A percentile compares a stretch with the other conserved stretches of the same genome.
phyloP scores from a whole-genome alignment of 2,113 vertebrate genomes.

The Eretmochelys imbricata region DNA sequence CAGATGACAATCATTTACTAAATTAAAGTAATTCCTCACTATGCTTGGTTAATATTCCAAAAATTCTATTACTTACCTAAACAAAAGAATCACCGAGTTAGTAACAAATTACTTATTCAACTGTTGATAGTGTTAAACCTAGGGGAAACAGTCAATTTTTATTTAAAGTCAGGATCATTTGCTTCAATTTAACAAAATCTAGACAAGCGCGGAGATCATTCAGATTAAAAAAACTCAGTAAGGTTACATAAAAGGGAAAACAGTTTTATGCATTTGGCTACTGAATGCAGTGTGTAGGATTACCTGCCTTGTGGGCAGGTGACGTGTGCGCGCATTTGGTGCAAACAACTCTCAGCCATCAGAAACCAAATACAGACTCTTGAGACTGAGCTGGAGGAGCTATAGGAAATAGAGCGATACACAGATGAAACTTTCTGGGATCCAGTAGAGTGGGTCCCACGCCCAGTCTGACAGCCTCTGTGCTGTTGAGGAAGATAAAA shows the following conservation, averaged over 20 bases:
- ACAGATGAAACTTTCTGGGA: too few species aligned
- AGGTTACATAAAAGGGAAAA: neutral
- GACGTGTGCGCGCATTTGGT: neutral
- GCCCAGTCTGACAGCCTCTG: too few species aligned
- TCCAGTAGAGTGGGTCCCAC: too few species aligned
- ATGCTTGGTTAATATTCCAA: conserved; percentile 25
- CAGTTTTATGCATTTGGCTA: rapidly evolving
- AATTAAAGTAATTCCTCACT: conserved; percentile 52
- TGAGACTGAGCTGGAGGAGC: too few species aligned
- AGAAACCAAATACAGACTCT: neutral
- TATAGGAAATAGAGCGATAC: too few species aligned
- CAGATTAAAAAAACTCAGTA: neutral
- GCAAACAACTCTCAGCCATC: neutral
- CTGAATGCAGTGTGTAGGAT: neutral
- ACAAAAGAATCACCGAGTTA: conserved; percentile 39
- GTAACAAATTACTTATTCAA: conserved; percentile 24
- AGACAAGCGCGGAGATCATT: neutral
- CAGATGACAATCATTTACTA: conserved; percentile 44
- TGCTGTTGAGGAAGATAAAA: too few species aligned
- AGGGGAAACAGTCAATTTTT: neutral
- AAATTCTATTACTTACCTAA: neutral
- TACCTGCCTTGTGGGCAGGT: neutral
- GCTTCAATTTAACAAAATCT: neutral
- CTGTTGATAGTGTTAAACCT: conserved; percentile 27
- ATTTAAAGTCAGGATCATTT: neutral